These are phyloP conservation scores for Albula goreensis DNA, from an alignment of 2,113 vertebrate genomes.

Conservation along the genomic window DNA sequence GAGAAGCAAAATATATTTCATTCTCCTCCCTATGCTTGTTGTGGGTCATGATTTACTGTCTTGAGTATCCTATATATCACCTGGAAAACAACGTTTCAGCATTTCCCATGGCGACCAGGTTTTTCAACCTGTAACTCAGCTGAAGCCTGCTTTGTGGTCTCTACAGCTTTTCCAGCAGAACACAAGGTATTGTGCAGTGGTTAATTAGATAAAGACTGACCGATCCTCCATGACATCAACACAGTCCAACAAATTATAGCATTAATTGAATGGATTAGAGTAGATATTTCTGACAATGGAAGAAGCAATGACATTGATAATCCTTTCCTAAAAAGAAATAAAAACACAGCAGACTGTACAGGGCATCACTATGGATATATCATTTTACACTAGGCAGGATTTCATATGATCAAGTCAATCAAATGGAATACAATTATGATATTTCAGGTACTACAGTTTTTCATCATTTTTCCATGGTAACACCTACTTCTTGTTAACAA, in stretches of 20 bases:
- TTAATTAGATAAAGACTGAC: not conserved
- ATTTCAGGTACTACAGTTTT: not conserved
- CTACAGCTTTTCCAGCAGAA: not conserved
- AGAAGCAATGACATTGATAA: not conserved
- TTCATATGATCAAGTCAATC: not conserved
- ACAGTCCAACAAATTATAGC: not conserved
- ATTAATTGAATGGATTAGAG: not conserved
- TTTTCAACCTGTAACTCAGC: not conserved
- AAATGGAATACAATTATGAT: not conserved
- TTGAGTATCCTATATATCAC: not conserved
- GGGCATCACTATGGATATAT: not conserved
- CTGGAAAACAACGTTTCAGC: not conserved
- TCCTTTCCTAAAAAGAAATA: not conserved
- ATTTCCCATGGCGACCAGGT: not conserved
- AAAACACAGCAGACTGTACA: not conserved
- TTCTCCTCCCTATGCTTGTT: too few relatives aligned
- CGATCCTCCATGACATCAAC: too few relatives aligned
- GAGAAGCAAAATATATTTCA: not conserved
- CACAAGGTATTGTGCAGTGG: not conserved
- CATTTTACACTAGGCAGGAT: not conserved
- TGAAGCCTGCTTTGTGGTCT: not conserved
- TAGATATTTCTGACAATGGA: not conserved
- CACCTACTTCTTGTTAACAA: not conserved
- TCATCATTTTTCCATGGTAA: not conserved
- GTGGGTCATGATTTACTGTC: not conserved